These are phyloP conservation scores for Cisticola juncidis DNA, from an alignment of 2,113 vertebrate species.

Conservation along the genomic window DNA sequence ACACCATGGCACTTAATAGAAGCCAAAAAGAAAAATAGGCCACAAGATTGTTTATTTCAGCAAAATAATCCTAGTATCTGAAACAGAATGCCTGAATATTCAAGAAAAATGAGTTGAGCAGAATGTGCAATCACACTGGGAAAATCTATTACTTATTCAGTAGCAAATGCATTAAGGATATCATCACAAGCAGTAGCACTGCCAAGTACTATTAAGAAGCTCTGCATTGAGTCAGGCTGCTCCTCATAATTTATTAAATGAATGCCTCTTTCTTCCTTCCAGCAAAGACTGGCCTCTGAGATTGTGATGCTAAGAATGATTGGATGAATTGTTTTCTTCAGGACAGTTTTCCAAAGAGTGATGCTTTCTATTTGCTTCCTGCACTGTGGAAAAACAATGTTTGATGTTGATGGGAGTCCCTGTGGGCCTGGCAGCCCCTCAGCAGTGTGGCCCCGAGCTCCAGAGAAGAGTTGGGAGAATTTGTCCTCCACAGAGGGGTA, in stretches of 20 bases:
- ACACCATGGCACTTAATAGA: neutral
- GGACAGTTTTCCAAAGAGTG: neutral
- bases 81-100: neutral
- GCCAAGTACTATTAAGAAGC: slow-evolving; percentile 49
- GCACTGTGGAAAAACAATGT: neutral
- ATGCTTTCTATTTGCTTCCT: neutral
- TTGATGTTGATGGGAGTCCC: neutral
- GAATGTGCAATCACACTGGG: neutral
- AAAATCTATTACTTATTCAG: slow-evolving; percentile 72
- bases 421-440: neutral
- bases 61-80: neutral
- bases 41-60: neutral
- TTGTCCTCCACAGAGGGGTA: neutral
- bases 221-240: neutral
- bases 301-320: slow-evolving; percentile 31
- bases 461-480: neutral
- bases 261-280: slow-evolving; percentile 47
- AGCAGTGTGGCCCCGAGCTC: neutral
- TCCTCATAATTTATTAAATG: slow-evolving; percentile 72
- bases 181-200: slow-evolving; percentile 12
- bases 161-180: slow-evolving; percentile 63
- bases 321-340: neutral
- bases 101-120: neutral
- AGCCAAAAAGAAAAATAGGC: neutral
- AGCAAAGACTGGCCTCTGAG: slow-evolving; percentile 1